Base-by-base conservation (phyloP, 2,113 vertebrate species). In the Tretioscincus oriximinensis region DNA sequence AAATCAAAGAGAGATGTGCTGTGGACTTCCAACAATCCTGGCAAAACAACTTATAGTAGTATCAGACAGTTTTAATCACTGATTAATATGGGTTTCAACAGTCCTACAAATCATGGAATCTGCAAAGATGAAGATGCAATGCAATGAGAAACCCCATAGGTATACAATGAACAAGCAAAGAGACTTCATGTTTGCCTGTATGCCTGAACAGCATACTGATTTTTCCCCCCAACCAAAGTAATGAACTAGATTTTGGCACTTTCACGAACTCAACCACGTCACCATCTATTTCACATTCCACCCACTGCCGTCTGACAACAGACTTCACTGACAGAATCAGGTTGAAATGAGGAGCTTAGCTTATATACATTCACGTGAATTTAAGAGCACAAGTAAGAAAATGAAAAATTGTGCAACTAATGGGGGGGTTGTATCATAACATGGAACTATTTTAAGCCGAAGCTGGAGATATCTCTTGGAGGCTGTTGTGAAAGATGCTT, bases 391-490 rank as follows among this genome's bases (percentile, higher is more conserved):
- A 4, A 61, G 9, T 21, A 26, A 45, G 54, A 63, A 49, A 45
- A 74, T 63, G 60, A 66, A 60, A 61, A 2, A 14, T 22, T 21
- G n/a, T 0, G 0, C 65, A 68, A 41, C 0, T 1, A 7, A 66
- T 26, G 80, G 35, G 35, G n/a, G n/a, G n/a, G n/a, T 82, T 67
- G 81, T 71, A 78, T 73, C 86, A 85, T 79, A 89, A 81, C 82
- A 82, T 65, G 81, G 58, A 81, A 73, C 77, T 90, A 84, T 89
- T 91, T 64, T 83, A 77, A 83, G 85, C 71, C 24, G 58, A 73
- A 41, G 54, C 28, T 76, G 66, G 47, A 71, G 78, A 84, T 86
- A 31, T 80, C 74, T 76, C 76, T 78, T 74, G 70, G 69, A 73
- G 81, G 29, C 24, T 86, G 73, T 68, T 28, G 41, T 81, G 65